A percentile compares a stretch with the other conserved stretches of the same genome.
These are phyloP conservation scores for Chiloscyllium punctatum DNA, from an alignment of 2,797 vertebrate genomes.

Conservation along the genomic window DNA sequence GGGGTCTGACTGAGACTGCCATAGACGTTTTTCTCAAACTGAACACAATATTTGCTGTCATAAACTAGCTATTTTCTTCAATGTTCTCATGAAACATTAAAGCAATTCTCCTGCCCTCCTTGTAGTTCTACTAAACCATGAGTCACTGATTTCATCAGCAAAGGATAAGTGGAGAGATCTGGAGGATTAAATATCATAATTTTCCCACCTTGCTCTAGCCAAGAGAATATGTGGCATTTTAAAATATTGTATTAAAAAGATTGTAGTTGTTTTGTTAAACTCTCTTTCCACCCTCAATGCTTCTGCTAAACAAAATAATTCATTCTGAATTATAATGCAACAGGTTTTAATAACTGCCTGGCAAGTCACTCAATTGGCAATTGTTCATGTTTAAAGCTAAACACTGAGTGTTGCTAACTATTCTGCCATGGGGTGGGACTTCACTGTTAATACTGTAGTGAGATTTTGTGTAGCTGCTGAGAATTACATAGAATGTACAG, in stretches of 20 bases:
- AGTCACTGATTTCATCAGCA: neutral
- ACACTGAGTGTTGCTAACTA: neutral
- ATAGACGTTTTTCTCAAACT: neutral
- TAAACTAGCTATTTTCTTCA: neutral
- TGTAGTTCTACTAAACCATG: neutral
- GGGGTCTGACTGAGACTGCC: neutral
- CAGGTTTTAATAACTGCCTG: neutral
- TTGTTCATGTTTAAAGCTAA: neutral
- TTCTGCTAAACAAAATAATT: neutral
- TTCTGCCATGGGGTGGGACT: neutral
- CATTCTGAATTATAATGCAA: neutral
- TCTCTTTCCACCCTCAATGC: neutral
- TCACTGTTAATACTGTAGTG: neutral
- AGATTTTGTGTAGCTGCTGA: neutral
- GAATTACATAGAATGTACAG: neutral
- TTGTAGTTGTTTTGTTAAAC: neutral
- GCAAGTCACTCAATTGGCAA: neutral
- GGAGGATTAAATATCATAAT: neutral
- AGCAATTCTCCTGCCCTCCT: neutral
- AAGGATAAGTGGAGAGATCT: neutral
- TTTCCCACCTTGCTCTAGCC: neutral
- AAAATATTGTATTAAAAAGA: neutral
- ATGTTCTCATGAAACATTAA: neutral
- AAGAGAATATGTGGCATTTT: neutral
- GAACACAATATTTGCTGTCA: neutral